phyloP scores from a whole-genome alignment of 2,797 vertebrate genomes.

The Oophaga sylvatica region DNA sequence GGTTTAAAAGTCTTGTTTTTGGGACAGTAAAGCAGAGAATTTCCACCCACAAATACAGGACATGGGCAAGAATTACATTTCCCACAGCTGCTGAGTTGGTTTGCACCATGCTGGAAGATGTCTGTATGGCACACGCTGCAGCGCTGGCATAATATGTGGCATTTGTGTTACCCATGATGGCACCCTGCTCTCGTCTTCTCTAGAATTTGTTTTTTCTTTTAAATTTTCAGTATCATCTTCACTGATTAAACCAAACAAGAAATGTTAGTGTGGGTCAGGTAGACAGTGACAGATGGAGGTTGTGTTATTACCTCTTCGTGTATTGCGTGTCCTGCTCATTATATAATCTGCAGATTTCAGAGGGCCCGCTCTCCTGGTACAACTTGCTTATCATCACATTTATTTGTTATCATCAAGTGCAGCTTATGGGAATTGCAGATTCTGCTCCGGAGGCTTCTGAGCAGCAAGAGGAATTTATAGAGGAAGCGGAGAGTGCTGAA shows the following conservation, averaged over 20 bases:
- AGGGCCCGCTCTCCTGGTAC: background rate
- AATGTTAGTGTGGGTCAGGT: background rate
- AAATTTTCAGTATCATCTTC: background rate
- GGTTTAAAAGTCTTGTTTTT: too few relatives aligned
- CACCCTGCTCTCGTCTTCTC: background rate
- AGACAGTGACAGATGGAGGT: constrained; percentile 10
- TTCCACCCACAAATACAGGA: background rate
- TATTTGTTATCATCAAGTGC: constrained; percentile 18
- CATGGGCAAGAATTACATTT: background rate
- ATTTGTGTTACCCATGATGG: background rate
- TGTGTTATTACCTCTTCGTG: constrained; percentile 11
- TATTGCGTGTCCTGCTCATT: background rate
- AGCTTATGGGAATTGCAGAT: constrained; percentile 8
- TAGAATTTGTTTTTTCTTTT: background rate
- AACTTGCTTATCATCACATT: constrained; percentile 33
- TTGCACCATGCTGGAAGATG: background rate
- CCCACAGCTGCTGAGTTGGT: background rate
- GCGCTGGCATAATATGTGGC: background rate
- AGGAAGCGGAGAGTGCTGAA: background rate
- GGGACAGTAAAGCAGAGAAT: background rate
- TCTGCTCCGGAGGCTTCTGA: background rate
- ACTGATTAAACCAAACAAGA: background rate
- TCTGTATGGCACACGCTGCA: background rate
- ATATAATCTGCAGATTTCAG: constrained; percentile 25
- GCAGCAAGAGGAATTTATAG: background rate